phyloP scores from a whole-genome alignment of 2,113 vertebrate species.

The Galemys pyrenaicus region DNA sequence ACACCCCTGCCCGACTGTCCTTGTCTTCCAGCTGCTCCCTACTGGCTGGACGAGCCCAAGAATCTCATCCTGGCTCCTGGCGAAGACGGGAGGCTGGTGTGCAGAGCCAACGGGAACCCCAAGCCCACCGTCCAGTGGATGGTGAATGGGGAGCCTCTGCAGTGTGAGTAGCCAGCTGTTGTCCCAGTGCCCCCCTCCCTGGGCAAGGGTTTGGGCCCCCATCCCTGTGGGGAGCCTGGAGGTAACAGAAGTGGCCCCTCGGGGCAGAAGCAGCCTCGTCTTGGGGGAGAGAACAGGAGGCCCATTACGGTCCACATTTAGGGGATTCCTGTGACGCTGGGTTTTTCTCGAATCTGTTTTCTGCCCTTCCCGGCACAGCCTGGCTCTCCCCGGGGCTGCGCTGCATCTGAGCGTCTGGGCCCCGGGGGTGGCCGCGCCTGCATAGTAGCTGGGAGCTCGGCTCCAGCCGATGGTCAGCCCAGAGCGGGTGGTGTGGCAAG shows the following conservation, averaged over 20 bases:
- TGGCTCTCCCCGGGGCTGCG: not conserved
- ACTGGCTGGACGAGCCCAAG: slow-evolving; percentile 95
- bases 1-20: not conserved
- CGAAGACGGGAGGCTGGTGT: slow-evolving; percentile 93
- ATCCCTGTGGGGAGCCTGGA: not conserved
- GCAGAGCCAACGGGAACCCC: slow-evolving; percentile 96
- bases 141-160: slow-evolving; percentile 92
- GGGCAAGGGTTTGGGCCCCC: not conserved
- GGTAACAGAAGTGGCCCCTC: not conserved
- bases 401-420: not conserved
- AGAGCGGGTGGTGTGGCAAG: no score
- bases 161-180: slow-evolving; percentile 84
- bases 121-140: slow-evolving; percentile 96
- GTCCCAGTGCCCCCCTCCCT: not conserved
- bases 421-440: not conserved
- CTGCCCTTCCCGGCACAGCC: not conserved
- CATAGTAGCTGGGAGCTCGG: not conserved
- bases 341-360: not conserved
- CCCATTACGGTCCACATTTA: not conserved
- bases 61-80: slow-evolving; percentile 95
- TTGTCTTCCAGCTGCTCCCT: slow-evolving; percentile 92
- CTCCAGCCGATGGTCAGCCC: no score
- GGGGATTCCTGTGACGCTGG: not conserved
- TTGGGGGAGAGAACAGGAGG: not conserved
- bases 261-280: not conserved